Percentiles rank a stretch among this genome's conserved stretches.
Conservation (phyloP, 2,888 invertebrate species). For the Lithophane leautieri region DNA sequence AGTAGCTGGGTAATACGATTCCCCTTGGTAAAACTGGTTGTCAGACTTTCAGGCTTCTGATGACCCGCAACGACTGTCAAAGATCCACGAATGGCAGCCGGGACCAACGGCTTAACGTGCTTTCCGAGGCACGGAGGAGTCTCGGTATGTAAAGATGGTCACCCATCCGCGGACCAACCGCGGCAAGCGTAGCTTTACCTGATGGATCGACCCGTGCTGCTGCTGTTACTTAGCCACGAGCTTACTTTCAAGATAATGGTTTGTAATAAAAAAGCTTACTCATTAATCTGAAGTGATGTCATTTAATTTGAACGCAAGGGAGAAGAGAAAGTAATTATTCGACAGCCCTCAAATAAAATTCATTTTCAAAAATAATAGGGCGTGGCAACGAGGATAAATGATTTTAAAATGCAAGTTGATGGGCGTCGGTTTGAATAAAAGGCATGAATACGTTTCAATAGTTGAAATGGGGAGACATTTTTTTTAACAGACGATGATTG, state of each 20-base stretch:
- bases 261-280: slow-evolving; percentile 26
- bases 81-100: too few species aligned
- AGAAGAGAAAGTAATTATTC: slow-evolving; percentile 36
- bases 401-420: slow-evolving; percentile 26
- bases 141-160: too few species aligned
- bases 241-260: slow-evolving; percentile 15
- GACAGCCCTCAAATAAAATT: slow-evolving; percentile 50
- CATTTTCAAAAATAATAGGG: slow-evolving; percentile 52
- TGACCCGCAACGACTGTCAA: too few species aligned
- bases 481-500: neutral
- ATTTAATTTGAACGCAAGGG: slow-evolving; percentile 56
- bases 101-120: too few species aligned
- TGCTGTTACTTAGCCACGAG: too few species aligned
- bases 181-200: too few species aligned
- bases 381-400: slow-evolving; percentile 15
- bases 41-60: too few species aligned
- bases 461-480: neutral
- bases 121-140: too few species aligned
- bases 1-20: too few species aligned
- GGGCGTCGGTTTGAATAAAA: slow-evolving; percentile 15
- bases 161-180: too few species aligned
- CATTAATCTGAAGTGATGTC: slow-evolving; percentile 57
- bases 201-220: too few species aligned
- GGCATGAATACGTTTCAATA: slow-evolving; percentile 19
- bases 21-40: too few species aligned